Conservation (phyloP, 2,113 vertebrate genomes). For the Anser brachyrhynchus region DNA sequence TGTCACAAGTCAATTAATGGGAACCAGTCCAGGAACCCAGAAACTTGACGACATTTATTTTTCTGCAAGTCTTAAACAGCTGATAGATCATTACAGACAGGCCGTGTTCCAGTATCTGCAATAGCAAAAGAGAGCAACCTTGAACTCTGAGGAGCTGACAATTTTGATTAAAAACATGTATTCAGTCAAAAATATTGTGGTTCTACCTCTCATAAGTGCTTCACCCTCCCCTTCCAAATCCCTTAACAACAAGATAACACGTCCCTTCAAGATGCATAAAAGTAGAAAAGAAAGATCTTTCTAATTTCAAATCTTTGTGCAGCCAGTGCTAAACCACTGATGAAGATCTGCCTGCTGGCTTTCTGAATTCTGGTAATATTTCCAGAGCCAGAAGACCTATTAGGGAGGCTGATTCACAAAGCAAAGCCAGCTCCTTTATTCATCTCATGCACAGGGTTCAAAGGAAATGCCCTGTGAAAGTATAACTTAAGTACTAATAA, state of each 20-base stretch:
- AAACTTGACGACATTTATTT: not conserved
- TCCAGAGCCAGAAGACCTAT: constrained; percentile 11
- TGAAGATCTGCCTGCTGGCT: constrained; percentile 43
- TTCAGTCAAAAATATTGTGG: not conserved
- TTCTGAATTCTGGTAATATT: constrained; percentile 35
- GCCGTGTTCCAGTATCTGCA: not conserved
- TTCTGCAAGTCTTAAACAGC: not conserved
- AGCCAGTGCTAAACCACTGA: constrained; percentile 20
- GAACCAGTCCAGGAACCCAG: not conserved
- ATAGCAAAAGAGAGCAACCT: not conserved
- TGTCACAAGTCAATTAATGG: too few relatives aligned
- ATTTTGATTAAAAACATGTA: not conserved
- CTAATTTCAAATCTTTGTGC: constrained; percentile 12
- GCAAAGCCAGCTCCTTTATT: constrained; percentile 10
- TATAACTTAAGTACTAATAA: constrained; percentile 52
- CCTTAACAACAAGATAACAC: not conserved
- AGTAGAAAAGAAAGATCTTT: not conserved
- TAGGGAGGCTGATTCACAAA: constrained; percentile 42
- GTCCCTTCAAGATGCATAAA: not conserved
- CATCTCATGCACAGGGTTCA: constrained; percentile 21
- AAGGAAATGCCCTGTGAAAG: constrained; percentile 44
- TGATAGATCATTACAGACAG: not conserved
- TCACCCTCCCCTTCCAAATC: not conserved
- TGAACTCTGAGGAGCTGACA: not conserved
- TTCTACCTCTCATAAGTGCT: not conserved